A percentile compares a stretch with the other conserved stretches of the same genome.
These are phyloP conservation scores for Arenaria interpres DNA, from an alignment of 2,113 vertebrate species.

Conservation along the genomic window DNA sequence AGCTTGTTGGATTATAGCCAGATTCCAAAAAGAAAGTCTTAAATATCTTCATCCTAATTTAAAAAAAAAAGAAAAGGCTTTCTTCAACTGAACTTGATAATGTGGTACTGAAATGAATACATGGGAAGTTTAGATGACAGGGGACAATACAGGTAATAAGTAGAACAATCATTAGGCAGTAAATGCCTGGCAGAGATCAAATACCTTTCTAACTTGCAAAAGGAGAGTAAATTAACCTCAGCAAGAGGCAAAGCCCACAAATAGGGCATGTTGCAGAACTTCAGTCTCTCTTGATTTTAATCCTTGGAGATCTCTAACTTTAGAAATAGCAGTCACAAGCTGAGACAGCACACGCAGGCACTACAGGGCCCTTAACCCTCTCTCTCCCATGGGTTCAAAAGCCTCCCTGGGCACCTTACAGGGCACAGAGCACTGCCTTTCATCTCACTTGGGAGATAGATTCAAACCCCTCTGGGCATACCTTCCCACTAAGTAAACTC, in stretches of 20 bases:
- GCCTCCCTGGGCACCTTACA: neutral
- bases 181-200: neutral
- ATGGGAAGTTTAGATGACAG: neutral
- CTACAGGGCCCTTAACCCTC: neutral
- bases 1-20: neutral
- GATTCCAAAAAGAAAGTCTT: neutral
- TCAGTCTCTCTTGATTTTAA: neutral
- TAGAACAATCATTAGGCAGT: neutral
- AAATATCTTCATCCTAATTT: neutral
- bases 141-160: neutral
- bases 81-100: neutral
- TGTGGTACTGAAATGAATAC: neutral
- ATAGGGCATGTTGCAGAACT: neutral
- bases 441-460: neutral
- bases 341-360: neutral
- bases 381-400: neutral
- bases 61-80: neutral
- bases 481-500: neutral
- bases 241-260: neutral
- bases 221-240: neutral
- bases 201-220: neutral
- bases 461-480: neutral
- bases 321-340: neutral
- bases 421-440: neutral
- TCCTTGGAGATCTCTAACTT: slow-evolving; percentile 9